phyloP scores from a whole-genome alignment of 2,888 invertebrate genomes.

The Thysanoteuthis rhombus region DNA sequence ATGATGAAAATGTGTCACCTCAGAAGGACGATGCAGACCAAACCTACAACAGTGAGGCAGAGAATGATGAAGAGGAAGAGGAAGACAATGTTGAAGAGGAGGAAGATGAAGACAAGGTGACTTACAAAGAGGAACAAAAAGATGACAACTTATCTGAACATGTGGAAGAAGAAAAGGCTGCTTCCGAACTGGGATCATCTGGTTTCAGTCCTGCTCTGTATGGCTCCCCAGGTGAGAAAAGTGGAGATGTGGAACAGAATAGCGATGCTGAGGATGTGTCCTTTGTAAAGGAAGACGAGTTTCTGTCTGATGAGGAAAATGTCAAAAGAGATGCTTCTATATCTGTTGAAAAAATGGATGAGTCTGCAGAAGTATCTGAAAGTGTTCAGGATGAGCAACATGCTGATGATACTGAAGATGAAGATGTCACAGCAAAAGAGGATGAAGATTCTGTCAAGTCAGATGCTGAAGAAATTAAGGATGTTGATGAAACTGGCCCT shows the following conservation, averaged over 20 bases:
- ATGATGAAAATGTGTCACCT: constrained; percentile 34
- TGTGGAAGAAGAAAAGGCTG: neutral
- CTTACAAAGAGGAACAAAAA: neutral
- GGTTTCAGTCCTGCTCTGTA: constrained; percentile 18
- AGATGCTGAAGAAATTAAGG: constrained; percentile 19
- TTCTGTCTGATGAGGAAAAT: constrained; percentile 13
- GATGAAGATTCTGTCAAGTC: constrained; percentile 14
- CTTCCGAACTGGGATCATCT: neutral
- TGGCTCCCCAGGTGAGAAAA: neutral
- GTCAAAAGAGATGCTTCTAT: neutral
- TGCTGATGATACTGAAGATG: constrained; percentile 25
- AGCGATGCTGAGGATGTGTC: neutral
- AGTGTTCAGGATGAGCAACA: neutral
- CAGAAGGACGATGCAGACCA: constrained; percentile 39
- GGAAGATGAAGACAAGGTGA: constrained; percentile 27
- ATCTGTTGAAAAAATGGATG: neutral
- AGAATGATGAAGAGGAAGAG: constrained; percentile 37
- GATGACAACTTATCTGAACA: neutral
- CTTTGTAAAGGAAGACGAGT: constrained; percentile 13
- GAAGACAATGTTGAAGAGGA: constrained; percentile 40
- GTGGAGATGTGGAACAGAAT: neutral
- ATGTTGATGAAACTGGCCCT: constrained; percentile 28
- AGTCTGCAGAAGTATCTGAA: constrained; percentile 14
- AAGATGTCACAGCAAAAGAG: neutral
- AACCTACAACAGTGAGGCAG: constrained; percentile 37